Base-by-base conservation (phyloP, 2,888 invertebrate genomes). In the Stenodera caucasica region DNA sequence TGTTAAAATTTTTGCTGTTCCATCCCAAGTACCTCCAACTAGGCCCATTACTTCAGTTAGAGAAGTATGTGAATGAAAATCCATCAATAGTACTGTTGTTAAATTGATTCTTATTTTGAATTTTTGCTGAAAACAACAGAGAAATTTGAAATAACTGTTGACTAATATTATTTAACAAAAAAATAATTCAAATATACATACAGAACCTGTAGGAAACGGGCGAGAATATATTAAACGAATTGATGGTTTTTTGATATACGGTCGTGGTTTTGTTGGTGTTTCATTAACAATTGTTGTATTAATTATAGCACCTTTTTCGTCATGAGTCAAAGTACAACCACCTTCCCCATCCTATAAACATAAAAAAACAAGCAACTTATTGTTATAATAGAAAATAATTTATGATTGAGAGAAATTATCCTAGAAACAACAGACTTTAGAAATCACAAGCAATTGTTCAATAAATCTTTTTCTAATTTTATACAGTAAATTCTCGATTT, bases 31-130 rank as follows among this genome's bases (percentile, higher is more conserved):
- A 3, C 90, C 90, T 14, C 90, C 91, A 63, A 89, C 76, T 67
- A 91, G 83, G 1, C 91, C 91, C 85, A 90, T 90, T 52, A 91
- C 89, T 81, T 91, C 91, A 2, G 83, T 86, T 65, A 85, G 84
- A 0, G 87, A 88, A 33, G 86, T 81, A 80, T 90, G 88, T 52
- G 88, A 85, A 80, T 91, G 91, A 53, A 85, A 82, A 73, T 90
- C 90, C 85, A 90, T 87, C 40, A 84, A 76, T 6, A 90, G 78
- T 58, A 90, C 77, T 0, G 88, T 84, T 0, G 87, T 84, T 60
- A 87, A 81, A 69, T 84, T 80, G 59, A 90, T 75, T 23, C 80
- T 81, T 0, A 90, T 84, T 8, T 75, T 74, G 75, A 71, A 90
- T 7, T 89, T 88, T 53, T 88, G 86, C 89, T 90, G n/a, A 74